A percentile compares a stretch with the other conserved stretches of the same genome.
Evolutionary conservation across 2,113 vertebrate genomes (phyloP).

Genomic region (Mionectes macconnelli): DNA sequence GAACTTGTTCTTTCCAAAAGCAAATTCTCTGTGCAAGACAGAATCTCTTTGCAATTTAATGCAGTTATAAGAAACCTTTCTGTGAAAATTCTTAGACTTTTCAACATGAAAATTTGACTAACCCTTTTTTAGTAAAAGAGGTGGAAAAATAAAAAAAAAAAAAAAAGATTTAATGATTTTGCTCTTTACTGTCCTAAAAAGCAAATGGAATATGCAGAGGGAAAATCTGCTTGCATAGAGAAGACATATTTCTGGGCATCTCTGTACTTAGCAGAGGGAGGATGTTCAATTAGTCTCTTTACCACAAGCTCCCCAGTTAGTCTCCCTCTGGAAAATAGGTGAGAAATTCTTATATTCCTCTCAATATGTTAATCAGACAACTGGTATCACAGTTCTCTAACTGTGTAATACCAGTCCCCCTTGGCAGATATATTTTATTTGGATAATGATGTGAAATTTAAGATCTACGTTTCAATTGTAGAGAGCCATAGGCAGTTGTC

Average conservation of each 20-base stretch:
- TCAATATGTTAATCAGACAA: constrained; percentile 87
- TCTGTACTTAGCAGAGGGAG: constrained; percentile 42
- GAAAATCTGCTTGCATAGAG: constrained; percentile 24
- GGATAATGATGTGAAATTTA: constrained; percentile 99
- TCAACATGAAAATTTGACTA: background rate
- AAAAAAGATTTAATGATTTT: background rate
- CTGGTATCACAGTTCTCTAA: constrained; percentile 81
- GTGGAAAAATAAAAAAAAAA: background rate
- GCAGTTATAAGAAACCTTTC: background rate
- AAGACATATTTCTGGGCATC: constrained; percentile 45
- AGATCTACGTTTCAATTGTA: constrained; percentile 92
- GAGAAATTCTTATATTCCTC: constrained; percentile 81
- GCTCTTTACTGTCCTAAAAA: constrained; percentile 43
- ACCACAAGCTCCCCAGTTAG: constrained; percentile 70
- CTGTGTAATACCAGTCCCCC: constrained; percentile 85
- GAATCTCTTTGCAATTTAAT: background rate
- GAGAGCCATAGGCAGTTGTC: constrained; percentile 92
- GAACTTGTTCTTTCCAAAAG: background rate
- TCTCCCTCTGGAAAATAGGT: constrained; percentile 78
- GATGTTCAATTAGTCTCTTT: constrained; percentile 77
- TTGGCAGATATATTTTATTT: constrained; percentile 88
- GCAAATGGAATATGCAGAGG: background rate
- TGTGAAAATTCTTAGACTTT: background rate
- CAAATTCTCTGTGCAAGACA: background rate
- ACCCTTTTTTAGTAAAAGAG: background rate